Percentiles rank a stretch among this genome's conserved stretches.
Evolutionary conservation across 2,888 invertebrate species (phyloP).

Genomic region (Latrodectus elegans): DNA sequence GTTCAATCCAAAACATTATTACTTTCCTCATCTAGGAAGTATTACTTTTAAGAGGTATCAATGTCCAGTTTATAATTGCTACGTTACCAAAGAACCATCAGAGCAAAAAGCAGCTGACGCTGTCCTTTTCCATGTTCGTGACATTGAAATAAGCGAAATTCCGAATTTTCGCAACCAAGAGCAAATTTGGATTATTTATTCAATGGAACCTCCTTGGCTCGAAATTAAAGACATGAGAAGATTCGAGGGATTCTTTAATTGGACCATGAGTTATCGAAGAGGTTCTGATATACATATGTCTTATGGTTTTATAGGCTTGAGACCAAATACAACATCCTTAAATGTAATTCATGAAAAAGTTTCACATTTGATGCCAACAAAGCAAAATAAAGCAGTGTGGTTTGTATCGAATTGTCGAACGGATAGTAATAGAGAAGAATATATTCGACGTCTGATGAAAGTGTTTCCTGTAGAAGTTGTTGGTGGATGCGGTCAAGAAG

Average conservation of each 20-base stretch:
- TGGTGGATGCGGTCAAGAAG: constrained; percentile 54
- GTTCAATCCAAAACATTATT: constrained; percentile 61
- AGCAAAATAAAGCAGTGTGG: constrained; percentile 60
- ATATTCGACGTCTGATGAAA: constrained; percentile 44
- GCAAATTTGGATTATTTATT: constrained; percentile 69
- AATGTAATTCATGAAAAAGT: neutral
- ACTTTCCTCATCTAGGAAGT: constrained; percentile 35
- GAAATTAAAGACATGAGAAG: constrained; percentile 53
- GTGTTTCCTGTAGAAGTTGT: constrained; percentile 62
- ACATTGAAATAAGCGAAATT: constrained; percentile 51
- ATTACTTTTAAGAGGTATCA: constrained; percentile 29
- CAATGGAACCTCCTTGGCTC: constrained; percentile 69
- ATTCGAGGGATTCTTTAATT: constrained; percentile 70
- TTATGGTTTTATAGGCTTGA: constrained; percentile 58
- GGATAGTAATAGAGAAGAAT: constrained; percentile 62
- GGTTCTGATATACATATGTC: constrained; percentile 69
- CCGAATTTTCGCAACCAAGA: constrained; percentile 23
- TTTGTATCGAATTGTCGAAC: constrained; percentile 63
- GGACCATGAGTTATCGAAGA: constrained; percentile 72
- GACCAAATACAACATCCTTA: neutral
- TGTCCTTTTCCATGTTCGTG: constrained; percentile 69
- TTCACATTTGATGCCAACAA: neutral
- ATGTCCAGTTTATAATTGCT: constrained; percentile 51
- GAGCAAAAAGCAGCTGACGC: constrained; percentile 50
- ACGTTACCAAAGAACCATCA: constrained; percentile 55